Percentiles rank a stretch among this genome's conserved stretches.
Conservation (phyloP, 2,113 vertebrate genomes). For the Lethenteron camtschaticum region DNA sequence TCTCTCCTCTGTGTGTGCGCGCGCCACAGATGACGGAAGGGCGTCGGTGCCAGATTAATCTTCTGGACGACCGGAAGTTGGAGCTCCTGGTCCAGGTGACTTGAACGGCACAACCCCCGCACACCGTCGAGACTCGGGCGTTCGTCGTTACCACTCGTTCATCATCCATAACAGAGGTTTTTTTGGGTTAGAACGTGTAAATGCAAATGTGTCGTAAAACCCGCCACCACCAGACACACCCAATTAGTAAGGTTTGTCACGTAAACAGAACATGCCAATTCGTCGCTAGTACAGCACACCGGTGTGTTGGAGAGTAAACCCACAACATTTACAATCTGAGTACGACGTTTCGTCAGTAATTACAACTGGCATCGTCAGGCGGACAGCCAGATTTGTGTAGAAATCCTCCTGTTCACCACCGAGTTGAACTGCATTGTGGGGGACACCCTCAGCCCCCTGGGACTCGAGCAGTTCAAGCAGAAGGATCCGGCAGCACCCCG, state of each 20-base stretch:
- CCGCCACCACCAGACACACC: no score
- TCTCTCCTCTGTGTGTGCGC: slow-evolving; percentile 4
- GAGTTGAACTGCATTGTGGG: neutral
- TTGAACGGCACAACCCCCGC: neutral
- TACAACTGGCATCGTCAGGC: neutral
- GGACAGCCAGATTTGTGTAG: neutral
- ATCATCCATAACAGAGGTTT: no score
- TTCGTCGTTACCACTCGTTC: no score
- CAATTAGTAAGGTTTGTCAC: no score
- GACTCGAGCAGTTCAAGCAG: no score
- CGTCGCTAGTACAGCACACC: no score
- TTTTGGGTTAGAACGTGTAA: no score
- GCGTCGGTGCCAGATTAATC: slow-evolving; percentile 1
- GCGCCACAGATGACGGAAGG: slow-evolving; percentile 10
- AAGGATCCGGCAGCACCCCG: no score
- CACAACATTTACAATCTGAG: neutral
- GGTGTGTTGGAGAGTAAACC: neutral
- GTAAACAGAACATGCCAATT: no score
- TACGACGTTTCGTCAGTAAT: neutral
- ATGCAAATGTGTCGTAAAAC: no score
- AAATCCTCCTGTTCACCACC: neutral
- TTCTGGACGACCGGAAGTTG: slow-evolving; percentile 1
- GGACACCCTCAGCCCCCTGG: no score
- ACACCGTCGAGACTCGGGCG: no score
- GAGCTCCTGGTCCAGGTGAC: slow-evolving; percentile 4